These are phyloP conservation scores for Drosophila pandora DNA, from an alignment of 1,140 invertebrate genomes.

Conservation along the genomic window DNA sequence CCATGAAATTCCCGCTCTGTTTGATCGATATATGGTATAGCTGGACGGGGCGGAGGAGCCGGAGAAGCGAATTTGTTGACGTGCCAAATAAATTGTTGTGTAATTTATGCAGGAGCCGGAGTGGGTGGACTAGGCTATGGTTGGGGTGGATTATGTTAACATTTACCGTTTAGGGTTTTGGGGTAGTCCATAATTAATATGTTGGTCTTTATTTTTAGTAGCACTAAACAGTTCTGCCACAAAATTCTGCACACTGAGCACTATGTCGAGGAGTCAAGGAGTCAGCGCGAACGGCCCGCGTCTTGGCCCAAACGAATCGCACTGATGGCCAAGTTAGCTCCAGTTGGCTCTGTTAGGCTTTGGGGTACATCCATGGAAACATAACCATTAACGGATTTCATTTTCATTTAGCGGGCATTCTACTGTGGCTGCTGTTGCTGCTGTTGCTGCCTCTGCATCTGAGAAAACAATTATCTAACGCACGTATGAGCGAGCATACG, in stretches of 20 bases:
- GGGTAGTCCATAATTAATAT: slow-evolving; percentile 67
- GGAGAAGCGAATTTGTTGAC: slow-evolving; percentile 35
- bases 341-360: slow-evolving; percentile 2
- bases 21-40: slow-evolving; percentile 65
- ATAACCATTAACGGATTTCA: slow-evolving; percentile 16
- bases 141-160: slow-evolving; percentile 10
- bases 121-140: slow-evolving; percentile 1
- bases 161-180: slow-evolving; percentile 70
- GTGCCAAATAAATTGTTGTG: slow-evolving; percentile 52
- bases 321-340: slow-evolving; percentile 66
- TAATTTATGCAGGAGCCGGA: slow-evolving; percentile 54
- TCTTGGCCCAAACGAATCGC: slow-evolving; percentile 29
- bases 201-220: not conserved
- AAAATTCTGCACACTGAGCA: not conserved
- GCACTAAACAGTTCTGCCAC: not conserved
- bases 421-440: slow-evolving; percentile 4
- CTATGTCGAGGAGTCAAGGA: slow-evolving; percentile 1
- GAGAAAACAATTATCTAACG: slow-evolving; percentile 79
- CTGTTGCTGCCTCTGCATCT: slow-evolving; percentile 13
- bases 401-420: slow-evolving; percentile 21
- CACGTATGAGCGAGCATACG: slow-evolving; percentile 74
- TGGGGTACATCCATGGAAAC: slow-evolving; percentile 51
- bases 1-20: slow-evolving; percentile 48
- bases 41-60: slow-evolving; percentile 6
- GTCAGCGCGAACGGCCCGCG: slow-evolving; percentile 12